These are phyloP conservation scores for Orestias chungarensis DNA, from an alignment of 2,797 vertebrate species.

Conservation along the genomic window DNA sequence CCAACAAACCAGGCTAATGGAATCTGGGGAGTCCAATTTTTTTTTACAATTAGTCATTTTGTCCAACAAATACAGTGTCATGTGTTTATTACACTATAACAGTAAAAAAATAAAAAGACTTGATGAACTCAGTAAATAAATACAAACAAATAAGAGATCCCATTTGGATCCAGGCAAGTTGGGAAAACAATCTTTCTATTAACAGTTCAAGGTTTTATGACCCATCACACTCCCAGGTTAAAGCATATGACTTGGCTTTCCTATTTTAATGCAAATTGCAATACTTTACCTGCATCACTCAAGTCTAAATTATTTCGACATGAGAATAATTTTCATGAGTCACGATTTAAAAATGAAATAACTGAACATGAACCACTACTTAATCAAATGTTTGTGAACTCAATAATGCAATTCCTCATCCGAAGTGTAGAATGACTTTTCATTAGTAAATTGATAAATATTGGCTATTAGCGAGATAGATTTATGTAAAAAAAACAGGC, in stretches of 20 bases:
- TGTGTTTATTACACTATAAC: not conserved
- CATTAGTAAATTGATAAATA: not conserved
- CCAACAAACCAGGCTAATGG: constrained; percentile 89
- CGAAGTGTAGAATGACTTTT: not conserved
- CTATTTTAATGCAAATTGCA: not conserved
- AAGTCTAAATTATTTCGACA: not conserved
- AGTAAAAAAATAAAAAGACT: not conserved
- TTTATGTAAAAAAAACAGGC: not conserved
- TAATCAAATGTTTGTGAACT: not conserved
- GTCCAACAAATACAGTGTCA: not conserved
- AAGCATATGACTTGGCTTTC: not conserved
- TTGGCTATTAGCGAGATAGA: not conserved
- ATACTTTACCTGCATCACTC: not conserved
- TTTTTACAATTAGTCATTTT: constrained; percentile 5
- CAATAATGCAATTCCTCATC: not conserved
- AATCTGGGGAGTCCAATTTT: constrained; percentile 74
- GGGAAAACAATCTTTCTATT: not conserved
- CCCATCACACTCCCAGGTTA: not conserved
- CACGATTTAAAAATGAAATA: not conserved
- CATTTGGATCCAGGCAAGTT: not conserved
- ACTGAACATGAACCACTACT: not conserved
- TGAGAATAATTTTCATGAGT: not conserved
- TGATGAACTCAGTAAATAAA: not conserved
- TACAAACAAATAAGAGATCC: not conserved
- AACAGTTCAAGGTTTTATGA: not conserved